Conservation (phyloP, 2,888 invertebrate species). For the Dorcus hopei region DNA sequence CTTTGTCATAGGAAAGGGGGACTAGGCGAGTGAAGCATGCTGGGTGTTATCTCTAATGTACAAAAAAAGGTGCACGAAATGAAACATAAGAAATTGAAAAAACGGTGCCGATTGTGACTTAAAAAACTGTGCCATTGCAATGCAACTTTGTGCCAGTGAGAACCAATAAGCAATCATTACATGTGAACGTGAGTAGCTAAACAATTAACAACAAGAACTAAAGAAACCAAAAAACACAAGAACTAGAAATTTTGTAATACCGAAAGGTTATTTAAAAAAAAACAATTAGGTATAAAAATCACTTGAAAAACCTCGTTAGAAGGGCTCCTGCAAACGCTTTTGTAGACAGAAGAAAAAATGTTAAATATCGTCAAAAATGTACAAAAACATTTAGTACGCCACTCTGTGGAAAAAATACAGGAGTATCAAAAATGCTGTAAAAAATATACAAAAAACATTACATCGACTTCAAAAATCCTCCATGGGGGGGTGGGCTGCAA, state of each 20-base stretch:
- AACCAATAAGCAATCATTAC: conserved; percentile 61
- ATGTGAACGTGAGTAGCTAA: conserved; percentile 68
- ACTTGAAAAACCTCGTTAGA: conserved; percentile 45
- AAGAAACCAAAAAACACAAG: conserved; percentile 31
- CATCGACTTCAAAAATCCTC: conserved; percentile 45
- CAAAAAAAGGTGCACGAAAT: conserved; percentile 45
- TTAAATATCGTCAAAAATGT: conserved; percentile 7
- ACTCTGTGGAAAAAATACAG: conserved; percentile 28
- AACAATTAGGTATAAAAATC: conserved; percentile 32
- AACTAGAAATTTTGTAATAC: conserved; percentile 35
- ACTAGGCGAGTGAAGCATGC: conserved; percentile 35
- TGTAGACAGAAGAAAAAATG: conserved; percentile 48
- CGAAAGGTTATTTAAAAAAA: conserved; percentile 26
- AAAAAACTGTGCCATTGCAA: conserved; percentile 53
- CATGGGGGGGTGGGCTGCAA: conserved; percentile 46
- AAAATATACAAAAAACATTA: conserved; percentile 37
- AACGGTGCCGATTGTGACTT: conserved; percentile 49
- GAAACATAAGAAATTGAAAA: conserved; percentile 35
- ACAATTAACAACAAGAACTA: conserved; percentile 44
- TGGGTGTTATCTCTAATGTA: conserved; percentile 40
- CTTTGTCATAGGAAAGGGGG: conserved; percentile 3
- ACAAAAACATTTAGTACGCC: conserved; percentile 12
- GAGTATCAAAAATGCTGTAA: conserved; percentile 40
- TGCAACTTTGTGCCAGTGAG: conserved; percentile 49
- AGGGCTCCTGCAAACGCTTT: conserved; percentile 53